These are phyloP conservation scores for Mormoops blainvillei DNA, from an alignment of 2,113 vertebrate genomes.

Conservation along the genomic window DNA sequence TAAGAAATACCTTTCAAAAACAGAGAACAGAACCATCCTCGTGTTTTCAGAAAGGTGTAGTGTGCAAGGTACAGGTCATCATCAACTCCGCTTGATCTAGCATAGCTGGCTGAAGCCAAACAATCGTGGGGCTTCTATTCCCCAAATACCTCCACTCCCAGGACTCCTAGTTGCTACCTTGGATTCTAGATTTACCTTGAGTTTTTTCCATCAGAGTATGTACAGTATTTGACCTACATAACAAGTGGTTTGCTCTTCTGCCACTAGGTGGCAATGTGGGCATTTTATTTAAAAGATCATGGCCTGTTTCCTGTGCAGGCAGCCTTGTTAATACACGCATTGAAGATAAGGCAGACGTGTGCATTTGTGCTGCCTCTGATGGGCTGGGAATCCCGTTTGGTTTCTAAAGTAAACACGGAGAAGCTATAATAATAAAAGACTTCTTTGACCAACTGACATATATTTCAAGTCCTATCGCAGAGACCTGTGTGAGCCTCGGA, in stretches of 20 bases:
- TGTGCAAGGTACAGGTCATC: neutral
- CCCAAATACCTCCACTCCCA: neutral
- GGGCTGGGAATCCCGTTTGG: neutral
- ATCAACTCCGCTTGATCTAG: neutral
- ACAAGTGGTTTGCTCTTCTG: neutral
- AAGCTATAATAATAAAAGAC: neutral
- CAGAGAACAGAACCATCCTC: neutral
- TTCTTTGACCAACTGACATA: neutral
- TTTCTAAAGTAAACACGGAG: constrained; percentile 9
- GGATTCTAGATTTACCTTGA: neutral
- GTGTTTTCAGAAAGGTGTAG: neutral
- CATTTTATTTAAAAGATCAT: neutral
- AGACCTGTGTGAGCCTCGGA: neutral
- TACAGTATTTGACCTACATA: neutral
- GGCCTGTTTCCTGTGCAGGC: neutral
- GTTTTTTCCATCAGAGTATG: neutral
- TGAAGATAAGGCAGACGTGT: neutral
- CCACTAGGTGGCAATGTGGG: constrained; percentile 49
- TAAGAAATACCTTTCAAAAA: neutral
- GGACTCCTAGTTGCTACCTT: neutral
- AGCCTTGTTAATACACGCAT: neutral
- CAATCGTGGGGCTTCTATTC: neutral
- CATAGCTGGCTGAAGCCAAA: neutral
- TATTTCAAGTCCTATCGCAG: constrained; percentile 1
- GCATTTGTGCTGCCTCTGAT: neutral